These are phyloP conservation scores for Galerucella nymphaeae DNA, from an alignment of 2,888 invertebrate species.

Conservation along the genomic window DNA sequence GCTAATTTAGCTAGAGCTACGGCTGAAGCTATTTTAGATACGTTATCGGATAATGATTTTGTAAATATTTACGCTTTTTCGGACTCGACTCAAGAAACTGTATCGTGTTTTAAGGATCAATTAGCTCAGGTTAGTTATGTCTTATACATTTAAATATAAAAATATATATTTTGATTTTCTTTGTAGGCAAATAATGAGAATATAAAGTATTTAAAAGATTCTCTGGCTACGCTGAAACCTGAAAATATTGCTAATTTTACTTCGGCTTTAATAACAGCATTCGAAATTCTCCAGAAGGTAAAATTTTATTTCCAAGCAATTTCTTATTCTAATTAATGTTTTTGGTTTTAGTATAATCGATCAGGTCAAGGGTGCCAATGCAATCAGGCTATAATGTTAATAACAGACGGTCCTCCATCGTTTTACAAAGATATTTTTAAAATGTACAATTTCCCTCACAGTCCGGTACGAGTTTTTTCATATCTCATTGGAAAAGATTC, in stretches of 20 bases:
- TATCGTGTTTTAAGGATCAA: conserved; percentile 90
- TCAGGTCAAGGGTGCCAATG: conserved; percentile 91
- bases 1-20: conserved; percentile 90
- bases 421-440: conserved; percentile 73
- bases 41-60: conserved; percentile 96
- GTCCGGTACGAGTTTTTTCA: conserved; percentile 95
- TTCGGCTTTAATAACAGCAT: conserved; percentile 90
- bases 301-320: background rate
- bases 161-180: background rate
- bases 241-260: conserved; percentile 91
- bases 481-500: conserved; percentile 96
- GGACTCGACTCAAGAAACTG: conserved; percentile 83
- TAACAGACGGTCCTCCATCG: conserved; percentile 91
- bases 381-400: conserved; percentile 97
- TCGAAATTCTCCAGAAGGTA: conserved; percentile 90
- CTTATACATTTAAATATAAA: no score
- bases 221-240: conserved; percentile 78
- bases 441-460: conserved; percentile 91
- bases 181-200: conserved; percentile 83
- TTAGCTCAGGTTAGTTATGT: conserved; percentile 79
- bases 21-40: conserved; percentile 89
- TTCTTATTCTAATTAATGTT: background rate
- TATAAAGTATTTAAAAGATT: conserved; percentile 81
- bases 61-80: conserved; percentile 95
- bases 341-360: conserved; percentile 75